Evolutionary conservation across 2,797 vertebrate genomes (phyloP).

Genomic region (Onychomys torridus): DNA sequence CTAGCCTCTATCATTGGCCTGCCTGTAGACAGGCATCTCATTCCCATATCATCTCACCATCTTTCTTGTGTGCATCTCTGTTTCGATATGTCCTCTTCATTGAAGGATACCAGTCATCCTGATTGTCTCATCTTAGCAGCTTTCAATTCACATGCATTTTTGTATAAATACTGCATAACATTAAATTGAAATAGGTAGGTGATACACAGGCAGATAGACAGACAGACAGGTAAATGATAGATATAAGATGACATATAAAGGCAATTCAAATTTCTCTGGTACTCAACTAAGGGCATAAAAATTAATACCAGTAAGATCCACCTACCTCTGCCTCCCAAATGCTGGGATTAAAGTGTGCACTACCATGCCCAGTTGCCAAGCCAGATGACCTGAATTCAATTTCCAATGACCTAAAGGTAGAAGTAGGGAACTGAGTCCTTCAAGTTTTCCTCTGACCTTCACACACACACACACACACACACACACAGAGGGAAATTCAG

Average conservation of each 20-base stretch:
- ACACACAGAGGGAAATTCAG: background rate
- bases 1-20: background rate
- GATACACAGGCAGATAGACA: background rate
- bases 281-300: background rate
- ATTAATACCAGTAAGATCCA: background rate
- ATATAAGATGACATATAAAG: background rate
- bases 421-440: background rate
- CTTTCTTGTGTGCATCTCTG: background rate
- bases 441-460: background rate
- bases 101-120: background rate
- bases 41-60: background rate
- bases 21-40: background rate
- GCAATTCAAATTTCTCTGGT: background rate
- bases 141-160: background rate
- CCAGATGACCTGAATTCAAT: background rate
- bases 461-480: background rate
- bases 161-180: background rate
- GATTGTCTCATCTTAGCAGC: background rate
- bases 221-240: background rate
- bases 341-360: background rate
- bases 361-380: background rate
- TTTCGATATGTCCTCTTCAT: background rate
- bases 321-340: background rate
- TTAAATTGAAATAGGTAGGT: background rate
- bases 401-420: background rate